Percentiles rank a stretch among this genome's conserved stretches.
phyloP scores from a whole-genome alignment of 30 jellyfish, hydroid and myxozoan genomes.

The Catostylus mosaicus region DNA sequence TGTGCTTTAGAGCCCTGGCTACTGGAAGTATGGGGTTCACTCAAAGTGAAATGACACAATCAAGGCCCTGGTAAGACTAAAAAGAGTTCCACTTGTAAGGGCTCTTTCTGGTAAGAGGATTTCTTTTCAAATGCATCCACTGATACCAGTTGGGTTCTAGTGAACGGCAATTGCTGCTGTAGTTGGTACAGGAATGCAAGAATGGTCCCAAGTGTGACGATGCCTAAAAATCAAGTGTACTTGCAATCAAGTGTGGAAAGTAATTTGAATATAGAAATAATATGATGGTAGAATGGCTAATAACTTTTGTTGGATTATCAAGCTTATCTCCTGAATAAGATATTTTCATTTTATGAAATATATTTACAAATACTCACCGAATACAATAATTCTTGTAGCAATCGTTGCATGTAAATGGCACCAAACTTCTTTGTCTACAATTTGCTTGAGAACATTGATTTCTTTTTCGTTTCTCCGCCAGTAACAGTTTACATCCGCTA shows the following conservation, averaged over 20 bases:
- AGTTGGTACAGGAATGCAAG: conserved; percentile 41
- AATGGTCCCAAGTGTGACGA: conserved; percentile 73
- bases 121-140: too few species aligned
- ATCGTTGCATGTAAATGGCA: conserved; percentile 50
- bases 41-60: too few species aligned
- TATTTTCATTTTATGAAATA: too few species aligned
- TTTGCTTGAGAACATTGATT: conserved; percentile 55
- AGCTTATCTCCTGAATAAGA: too few species aligned
- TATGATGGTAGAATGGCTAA: too few species aligned
- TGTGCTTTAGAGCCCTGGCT: too few species aligned
- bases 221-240: conserved; percentile 20
- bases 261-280: neutral
- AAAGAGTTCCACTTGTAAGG: too few species aligned
- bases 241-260: neutral
- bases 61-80: too few species aligned
- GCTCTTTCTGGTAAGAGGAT: too few species aligned
- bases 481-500: conserved; percentile 56
- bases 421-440: conserved; percentile 47
- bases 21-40: too few species aligned
- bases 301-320: too few species aligned
- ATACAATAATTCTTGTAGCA: conserved; percentile 56
- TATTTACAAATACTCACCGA: conserved; percentile 50
- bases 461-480: conserved; percentile 52
- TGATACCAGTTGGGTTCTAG: too few species aligned
- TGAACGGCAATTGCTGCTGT: conserved; percentile 53